Percentiles rank a stretch among this genome's conserved stretches.
These are phyloP conservation scores for Eira barbara DNA, from an alignment of 2,113 vertebrate species.

Conservation along the genomic window DNA sequence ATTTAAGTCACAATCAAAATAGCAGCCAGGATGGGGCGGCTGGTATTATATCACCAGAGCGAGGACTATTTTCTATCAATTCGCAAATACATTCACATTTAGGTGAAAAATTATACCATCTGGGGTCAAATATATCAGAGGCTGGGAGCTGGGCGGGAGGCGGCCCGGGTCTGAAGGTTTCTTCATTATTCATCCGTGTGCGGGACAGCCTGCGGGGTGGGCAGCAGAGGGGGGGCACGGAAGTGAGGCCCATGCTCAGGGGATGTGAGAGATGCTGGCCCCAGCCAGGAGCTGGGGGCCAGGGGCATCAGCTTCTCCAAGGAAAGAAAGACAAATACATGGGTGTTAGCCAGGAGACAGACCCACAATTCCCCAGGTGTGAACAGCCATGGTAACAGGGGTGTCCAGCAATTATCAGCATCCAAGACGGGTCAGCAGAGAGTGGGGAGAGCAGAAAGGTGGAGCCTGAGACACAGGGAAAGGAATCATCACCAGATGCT, in stretches of 20 bases:
- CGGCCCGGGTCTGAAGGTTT: neutral
- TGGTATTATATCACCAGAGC: constrained; percentile 63
- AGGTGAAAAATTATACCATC: constrained; percentile 73
- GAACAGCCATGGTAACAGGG: neutral
- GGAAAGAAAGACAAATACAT: neutral
- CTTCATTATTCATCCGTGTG: constrained; percentile 17
- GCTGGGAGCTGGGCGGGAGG: constrained; percentile 17
- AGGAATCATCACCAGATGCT: accelerated
- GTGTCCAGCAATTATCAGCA: neutral
- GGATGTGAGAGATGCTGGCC: accelerated
- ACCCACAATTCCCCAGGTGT: neutral
- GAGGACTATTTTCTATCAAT: constrained; percentile 71
- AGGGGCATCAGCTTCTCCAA: neutral
- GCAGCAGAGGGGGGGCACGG: accelerated
- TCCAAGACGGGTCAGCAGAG: neutral
- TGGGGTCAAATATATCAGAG: constrained; percentile 63
- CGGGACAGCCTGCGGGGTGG: neutral
- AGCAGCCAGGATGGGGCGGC: constrained; percentile 45
- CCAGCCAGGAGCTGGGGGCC: neutral
- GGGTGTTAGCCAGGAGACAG: neutral
- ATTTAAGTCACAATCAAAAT: constrained; percentile 76
- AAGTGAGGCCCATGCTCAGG: neutral
- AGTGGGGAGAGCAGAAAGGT: too few species aligned
- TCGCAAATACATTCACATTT: constrained; percentile 74
- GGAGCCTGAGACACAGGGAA: neutral